Evolutionary conservation across 2,888 invertebrate genomes (phyloP).

Genomic region (Cartodere bifasciata): DNA sequence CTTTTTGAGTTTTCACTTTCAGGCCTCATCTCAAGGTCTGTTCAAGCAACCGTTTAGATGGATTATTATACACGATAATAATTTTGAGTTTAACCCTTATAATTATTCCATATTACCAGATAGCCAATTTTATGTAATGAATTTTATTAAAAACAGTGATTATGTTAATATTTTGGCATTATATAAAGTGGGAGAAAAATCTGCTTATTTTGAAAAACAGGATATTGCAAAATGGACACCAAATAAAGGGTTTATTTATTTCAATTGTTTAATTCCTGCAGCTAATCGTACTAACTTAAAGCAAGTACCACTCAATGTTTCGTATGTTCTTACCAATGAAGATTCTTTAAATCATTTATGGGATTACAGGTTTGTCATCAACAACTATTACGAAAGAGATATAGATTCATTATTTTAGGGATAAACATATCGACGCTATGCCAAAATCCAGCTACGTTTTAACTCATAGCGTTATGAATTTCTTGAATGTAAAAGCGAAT

Average conservation of each 20-base stretch:
- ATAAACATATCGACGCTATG: slow-evolving; percentile 38
- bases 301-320: slow-evolving; percentile 3
- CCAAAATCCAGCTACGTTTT: slow-evolving; percentile 45
- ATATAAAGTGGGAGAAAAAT: too few relatives aligned
- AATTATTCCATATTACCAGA: too few relatives aligned
- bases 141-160: too few relatives aligned
- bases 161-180: too few relatives aligned
- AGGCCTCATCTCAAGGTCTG: too few relatives aligned
- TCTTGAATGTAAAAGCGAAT: slow-evolving; percentile 40
- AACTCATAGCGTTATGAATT: slow-evolving; percentile 40
- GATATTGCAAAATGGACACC: slow-evolving; percentile 2
- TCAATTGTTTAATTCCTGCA: neutral
- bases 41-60: too few relatives aligned
- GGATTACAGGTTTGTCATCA: slow-evolving; percentile 16
- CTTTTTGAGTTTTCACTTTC: too few relatives aligned
- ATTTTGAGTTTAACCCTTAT: too few relatives aligned
- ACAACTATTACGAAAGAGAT: neutral
- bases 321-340: slow-evolving; percentile 13
- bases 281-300: slow-evolving; percentile 5
- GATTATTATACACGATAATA: too few relatives aligned
- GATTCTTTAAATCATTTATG: slow-evolving; percentile 14
- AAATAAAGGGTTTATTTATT: slow-evolving; percentile 1
- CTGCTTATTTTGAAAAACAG: neutral
- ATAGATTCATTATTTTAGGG: slow-evolving; percentile 19
- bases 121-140: too few relatives aligned